These are phyloP conservation scores for Cacoxenus indagator DNA, from an alignment of 2,888 invertebrate species.

Conservation along the genomic window DNA sequence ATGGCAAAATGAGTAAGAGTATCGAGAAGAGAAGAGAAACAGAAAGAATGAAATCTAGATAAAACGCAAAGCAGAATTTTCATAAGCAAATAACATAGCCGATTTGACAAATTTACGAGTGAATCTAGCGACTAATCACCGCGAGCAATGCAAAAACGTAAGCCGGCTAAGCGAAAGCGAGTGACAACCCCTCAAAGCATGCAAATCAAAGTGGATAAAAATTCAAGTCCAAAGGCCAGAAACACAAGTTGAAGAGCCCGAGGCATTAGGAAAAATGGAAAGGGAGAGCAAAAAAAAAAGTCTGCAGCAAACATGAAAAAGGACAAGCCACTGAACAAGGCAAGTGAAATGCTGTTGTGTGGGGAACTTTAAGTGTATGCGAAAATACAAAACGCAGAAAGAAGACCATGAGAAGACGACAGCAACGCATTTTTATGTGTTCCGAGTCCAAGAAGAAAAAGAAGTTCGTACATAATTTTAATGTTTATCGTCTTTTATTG, in stretches of 20 bases:
- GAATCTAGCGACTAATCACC: constrained; percentile 62
- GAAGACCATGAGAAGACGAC: constrained; percentile 24
- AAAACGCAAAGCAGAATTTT: background rate
- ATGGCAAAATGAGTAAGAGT: background rate
- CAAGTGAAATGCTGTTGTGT: constrained; percentile 18
- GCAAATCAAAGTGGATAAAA: background rate
- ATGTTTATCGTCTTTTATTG: constrained; percentile 70
- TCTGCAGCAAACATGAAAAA: constrained; percentile 36
- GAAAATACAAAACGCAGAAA: constrained; percentile 27
- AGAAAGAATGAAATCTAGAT: too few relatives aligned
- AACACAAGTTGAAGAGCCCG: constrained; percentile 32
- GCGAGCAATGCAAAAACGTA: constrained; percentile 6
- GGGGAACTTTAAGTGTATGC: constrained; percentile 15
- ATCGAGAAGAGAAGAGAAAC: too few relatives aligned
- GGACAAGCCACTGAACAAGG: constrained; percentile 32
- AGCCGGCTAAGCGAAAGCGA: background rate
- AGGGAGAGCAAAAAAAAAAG: constrained; percentile 8
- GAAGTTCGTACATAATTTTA: constrained; percentile 64
- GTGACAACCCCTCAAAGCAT: constrained; percentile 2
- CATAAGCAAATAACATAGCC: constrained; percentile 42
- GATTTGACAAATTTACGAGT: constrained; percentile 63
- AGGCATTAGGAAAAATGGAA: constrained; percentile 32
- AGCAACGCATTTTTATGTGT: constrained; percentile 44
- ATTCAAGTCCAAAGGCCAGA: constrained; percentile 20
- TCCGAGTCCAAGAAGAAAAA: constrained; percentile 27